Conservation (phyloP, 2,113 vertebrate genomes). For the Laticauda laticaudata region DNA sequence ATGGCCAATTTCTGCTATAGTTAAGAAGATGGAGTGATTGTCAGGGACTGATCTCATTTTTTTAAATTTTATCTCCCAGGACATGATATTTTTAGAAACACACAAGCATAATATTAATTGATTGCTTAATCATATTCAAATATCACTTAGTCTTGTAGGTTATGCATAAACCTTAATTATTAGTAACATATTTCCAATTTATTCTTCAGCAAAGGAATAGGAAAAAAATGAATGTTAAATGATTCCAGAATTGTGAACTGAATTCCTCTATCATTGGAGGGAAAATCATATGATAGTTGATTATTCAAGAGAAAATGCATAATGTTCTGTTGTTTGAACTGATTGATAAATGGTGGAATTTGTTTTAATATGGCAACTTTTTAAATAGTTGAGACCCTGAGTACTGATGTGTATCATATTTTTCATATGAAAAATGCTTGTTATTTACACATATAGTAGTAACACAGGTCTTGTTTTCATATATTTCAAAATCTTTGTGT, state of each 20-base stretch:
- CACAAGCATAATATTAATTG: not conserved
- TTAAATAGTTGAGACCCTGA: not conserved
- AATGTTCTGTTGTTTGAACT: not conserved
- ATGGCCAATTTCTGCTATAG: not conserved
- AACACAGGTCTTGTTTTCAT: not conserved
- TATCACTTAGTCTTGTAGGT: not conserved
- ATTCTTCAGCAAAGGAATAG: not conserved
- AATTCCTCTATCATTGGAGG: not conserved
- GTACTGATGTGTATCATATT: not conserved
- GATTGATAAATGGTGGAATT: not conserved
- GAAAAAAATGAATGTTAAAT: not conserved
- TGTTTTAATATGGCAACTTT: not conserved
- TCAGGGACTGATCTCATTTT: not conserved
- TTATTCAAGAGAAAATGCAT: not conserved
- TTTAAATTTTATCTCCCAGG: not conserved
- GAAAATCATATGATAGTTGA: not conserved
- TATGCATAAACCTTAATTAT: not conserved
- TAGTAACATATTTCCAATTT: not conserved
- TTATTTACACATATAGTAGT: not conserved
- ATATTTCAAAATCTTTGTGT: not conserved
- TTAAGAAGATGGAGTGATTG: not conserved
- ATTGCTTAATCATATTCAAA: not conserved
- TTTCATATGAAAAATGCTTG: not conserved
- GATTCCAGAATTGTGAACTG: not conserved
- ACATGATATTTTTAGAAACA: not conserved